Conservation (phyloP, 2,888 invertebrate genomes). For the Nomada lathburiana region DNA sequence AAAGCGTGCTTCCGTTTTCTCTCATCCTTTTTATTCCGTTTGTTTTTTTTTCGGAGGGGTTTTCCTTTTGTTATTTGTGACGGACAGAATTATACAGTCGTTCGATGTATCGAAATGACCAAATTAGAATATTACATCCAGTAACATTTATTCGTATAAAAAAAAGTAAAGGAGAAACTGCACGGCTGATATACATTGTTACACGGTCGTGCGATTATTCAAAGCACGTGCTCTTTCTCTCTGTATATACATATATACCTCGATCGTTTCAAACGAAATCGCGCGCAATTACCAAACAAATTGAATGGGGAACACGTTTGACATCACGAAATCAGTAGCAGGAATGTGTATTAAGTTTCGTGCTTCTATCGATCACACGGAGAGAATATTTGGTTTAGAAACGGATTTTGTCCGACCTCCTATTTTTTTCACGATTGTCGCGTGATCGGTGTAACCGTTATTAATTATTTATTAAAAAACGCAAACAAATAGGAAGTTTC, state of each 20-base stretch:
- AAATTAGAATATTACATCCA: constrained; percentile 26
- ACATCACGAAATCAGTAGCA: background rate
- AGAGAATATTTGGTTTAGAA: background rate
- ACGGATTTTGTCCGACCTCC: too few relatives aligned
- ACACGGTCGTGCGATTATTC: constrained; percentile 10
- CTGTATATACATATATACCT: too few relatives aligned
- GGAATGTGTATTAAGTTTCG: constrained; percentile 13
- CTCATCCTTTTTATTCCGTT: background rate
- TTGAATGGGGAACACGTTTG: background rate
- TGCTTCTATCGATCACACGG: background rate
- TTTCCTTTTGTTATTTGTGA: constrained; percentile 3
- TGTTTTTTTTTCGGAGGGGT: too few relatives aligned
- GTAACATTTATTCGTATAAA: background rate
- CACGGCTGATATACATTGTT: background rate
- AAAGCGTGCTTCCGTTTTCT: background rate
- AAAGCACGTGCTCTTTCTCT: background rate
- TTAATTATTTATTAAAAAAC: too few relatives aligned
- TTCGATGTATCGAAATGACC: background rate
- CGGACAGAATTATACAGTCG: constrained; percentile 9
- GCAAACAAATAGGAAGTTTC: too few relatives aligned
- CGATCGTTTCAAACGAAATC: background rate
- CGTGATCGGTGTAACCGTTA: too few relatives aligned
- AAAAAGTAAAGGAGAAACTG: background rate
- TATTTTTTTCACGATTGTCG: too few relatives aligned
- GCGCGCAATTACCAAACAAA: constrained; percentile 17